A percentile compares a stretch with the other conserved stretches of the same genome.
Evolutionary conservation across 2,797 vertebrate species (phyloP).

Genomic region (Hypotaenidia okinawae): DNA sequence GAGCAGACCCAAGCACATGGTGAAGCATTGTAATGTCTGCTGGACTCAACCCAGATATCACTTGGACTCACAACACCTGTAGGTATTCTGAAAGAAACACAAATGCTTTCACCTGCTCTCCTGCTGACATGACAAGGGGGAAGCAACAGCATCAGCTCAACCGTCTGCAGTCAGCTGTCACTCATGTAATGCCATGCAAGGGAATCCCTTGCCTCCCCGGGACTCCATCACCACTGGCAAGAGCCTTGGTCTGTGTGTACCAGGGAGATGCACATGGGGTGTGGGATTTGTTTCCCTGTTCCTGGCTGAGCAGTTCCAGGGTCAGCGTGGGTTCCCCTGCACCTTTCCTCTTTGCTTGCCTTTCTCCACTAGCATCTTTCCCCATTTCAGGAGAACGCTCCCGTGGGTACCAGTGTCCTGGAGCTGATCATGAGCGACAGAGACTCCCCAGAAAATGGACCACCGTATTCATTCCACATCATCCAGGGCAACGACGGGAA

Average conservation of each 20-base stretch:
- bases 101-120: background rate
- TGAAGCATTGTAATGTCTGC: background rate
- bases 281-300: background rate
- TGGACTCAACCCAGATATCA: background rate
- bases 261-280: background rate
- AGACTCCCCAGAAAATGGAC: conserved; percentile 90
- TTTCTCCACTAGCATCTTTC: background rate
- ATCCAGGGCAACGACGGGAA: conserved; percentile 88
- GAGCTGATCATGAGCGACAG: conserved; percentile 90
- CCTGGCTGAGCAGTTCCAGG: background rate
- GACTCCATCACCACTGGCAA: background rate
- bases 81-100: background rate
- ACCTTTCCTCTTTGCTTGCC: background rate
- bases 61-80: background rate
- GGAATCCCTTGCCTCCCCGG: background rate
- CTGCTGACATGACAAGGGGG: background rate
- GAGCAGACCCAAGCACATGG: background rate
- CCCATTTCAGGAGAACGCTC: conserved; percentile 85
- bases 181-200: background rate
- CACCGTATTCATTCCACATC: conserved; percentile 91
- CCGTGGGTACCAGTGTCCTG: conserved; percentile 86
- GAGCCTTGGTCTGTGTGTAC: background rate
- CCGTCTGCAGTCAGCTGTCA: background rate
- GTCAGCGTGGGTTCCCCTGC: background rate
- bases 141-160: background rate